Evolutionary conservation across 2,113 vertebrate species (phyloP).

Genomic region (Oceanodroma tethys): DNA sequence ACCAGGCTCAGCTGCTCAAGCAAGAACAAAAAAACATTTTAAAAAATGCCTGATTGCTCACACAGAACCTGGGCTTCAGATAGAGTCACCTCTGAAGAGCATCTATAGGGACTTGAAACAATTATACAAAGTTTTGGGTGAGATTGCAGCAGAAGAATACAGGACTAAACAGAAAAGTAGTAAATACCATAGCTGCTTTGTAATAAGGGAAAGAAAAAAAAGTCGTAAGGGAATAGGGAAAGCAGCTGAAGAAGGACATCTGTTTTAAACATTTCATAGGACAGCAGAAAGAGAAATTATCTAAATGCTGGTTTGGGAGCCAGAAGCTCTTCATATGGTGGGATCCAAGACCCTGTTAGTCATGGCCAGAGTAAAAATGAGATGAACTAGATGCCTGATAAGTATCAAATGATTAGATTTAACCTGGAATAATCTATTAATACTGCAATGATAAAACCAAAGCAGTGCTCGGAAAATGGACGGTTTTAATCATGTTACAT

Average conservation of each 20-base stretch:
- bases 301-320: not conserved
- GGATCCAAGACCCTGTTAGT: not conserved
- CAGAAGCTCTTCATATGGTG: not conserved
- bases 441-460: not conserved
- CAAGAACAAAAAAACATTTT: not conserved
- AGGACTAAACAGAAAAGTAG: not conserved
- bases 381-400: not conserved
- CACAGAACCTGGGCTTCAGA: not conserved
- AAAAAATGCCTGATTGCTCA: not conserved
- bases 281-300: not conserved
- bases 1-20: not conserved
- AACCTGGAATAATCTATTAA: not conserved
- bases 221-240: not conserved
- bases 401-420: not conserved
- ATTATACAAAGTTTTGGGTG: not conserved
- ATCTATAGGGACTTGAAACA: not conserved
- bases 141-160: not conserved
- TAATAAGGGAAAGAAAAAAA: not conserved
- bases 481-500: not conserved
- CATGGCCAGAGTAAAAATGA: not conserved
- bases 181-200: not conserved
- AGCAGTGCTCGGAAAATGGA: not conserved
- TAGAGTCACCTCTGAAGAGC: not conserved
- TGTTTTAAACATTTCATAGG: not conserved
- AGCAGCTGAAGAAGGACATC: not conserved